Evolutionary conservation across 2,797 vertebrate genomes (phyloP), one percentile per base, ranked within the genome.

Genomic region (Microcaecilia unicolor): DNA sequence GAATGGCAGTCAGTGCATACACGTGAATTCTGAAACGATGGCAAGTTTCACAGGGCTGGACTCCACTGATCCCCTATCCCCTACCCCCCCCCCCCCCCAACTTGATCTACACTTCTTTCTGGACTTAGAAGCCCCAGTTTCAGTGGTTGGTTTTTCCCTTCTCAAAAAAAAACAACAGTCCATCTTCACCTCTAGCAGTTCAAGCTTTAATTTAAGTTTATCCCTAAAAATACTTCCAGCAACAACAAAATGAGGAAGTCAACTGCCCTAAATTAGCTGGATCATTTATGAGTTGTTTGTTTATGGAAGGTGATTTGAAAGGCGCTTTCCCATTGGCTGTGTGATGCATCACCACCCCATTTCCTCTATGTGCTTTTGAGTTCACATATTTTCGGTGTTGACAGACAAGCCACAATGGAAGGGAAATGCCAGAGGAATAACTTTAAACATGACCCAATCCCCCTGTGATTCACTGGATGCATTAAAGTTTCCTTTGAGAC

Each of bases 401-500:
- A 76, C 60, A 64, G 59, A 58, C 42, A 54, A 51, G 48, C 53
- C 62, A 64, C 37, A 34, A 43, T 50, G 8, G 40, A 66, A 62
- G 64, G 70, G 74, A 75, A 74, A 77, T 76, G 61, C 72, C 74
- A 72, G 7, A 59, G 25, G 48, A 53, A 29, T 68, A 67, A 62
- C 73, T 76, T 58, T 69, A 63, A 71, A 60, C 59, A 57, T 70
- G 55, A 60, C 49, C 66, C 67, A 49, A 58, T 74, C 63, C 61
- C n/a, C 60, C 12, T 26, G 68, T 67, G 72, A 75, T 61, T 66
- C 65, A 67, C n/a, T 15, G 60, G 47, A 58, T 37, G 59, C 68
- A 67, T 68, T 57, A 39, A 41, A 22, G 44, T 70, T 79, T 80
- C 77, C 81, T 79, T 64, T 57, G 69, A 70, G 75, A 68, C 60